phyloP scores from a whole-genome alignment of 2,888 invertebrate species.

The Noctuana brunneofusca region DNA sequence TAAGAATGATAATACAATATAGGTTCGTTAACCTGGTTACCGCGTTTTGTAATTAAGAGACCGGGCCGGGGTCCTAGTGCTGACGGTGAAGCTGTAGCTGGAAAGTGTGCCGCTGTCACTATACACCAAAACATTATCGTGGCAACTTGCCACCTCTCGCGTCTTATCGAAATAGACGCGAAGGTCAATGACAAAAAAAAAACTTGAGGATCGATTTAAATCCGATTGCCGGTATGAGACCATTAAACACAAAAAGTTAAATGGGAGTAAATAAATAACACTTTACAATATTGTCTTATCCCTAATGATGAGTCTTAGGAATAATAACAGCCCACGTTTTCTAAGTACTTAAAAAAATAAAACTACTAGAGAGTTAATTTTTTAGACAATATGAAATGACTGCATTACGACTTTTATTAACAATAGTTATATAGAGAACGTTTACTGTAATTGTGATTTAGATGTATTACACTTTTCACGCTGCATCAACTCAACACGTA shows the following conservation, averaged over 20 bases:
- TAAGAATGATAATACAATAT: constrained; percentile 53
- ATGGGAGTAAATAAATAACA: neutral
- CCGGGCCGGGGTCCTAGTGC: constrained; percentile 44
- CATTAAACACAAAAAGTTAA: neutral
- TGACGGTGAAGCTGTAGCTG: constrained; percentile 35
- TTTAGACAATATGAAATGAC: neutral
- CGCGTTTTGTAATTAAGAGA: constrained; percentile 71
- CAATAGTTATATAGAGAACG: constrained; percentile 16
- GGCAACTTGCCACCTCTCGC: constrained; percentile 68
- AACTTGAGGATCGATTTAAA: constrained; percentile 48
- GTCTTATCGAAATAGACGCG: constrained; percentile 64
- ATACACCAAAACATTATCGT: constrained; percentile 65
- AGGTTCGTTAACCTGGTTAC: constrained; percentile 81
- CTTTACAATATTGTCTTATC: neutral
- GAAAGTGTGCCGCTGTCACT: constrained; percentile 67
- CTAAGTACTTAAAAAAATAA: neutral
- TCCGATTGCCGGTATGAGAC: neutral
- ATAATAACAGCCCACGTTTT: too few species aligned
- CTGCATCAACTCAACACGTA: constrained; percentile 29
- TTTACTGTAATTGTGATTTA: constrained; percentile 20
- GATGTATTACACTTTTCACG: constrained; percentile 26
- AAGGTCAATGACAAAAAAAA: constrained; percentile 75
- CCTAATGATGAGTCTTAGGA: neutral
- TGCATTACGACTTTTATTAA: neutral
- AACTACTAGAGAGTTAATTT: neutral